Evolutionary conservation across 2,888 invertebrate genomes (phyloP).

Genomic region (Alsophila aescularia): DNA sequence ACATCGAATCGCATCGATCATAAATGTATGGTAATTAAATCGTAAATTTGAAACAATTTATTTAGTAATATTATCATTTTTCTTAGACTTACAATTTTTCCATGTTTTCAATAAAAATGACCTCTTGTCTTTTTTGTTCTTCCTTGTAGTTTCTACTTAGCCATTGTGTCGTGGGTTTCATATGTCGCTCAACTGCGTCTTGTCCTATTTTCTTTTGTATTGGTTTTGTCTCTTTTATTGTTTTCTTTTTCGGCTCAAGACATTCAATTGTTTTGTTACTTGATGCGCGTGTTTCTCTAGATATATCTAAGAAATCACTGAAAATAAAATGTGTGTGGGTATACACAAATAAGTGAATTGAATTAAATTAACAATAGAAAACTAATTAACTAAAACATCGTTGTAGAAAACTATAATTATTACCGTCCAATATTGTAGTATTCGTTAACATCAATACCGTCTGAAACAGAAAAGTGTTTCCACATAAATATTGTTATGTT

Average conservation of each 20-base stretch:
- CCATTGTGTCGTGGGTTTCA: constrained; percentile 65
- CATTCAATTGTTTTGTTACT: constrained; percentile 3
- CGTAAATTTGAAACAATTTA: too few species aligned
- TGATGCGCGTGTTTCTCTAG: background rate
- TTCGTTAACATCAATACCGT: background rate
- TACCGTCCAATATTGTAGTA: constrained; percentile 18
- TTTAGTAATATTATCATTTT: background rate
- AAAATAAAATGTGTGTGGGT: background rate
- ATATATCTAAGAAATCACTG: background rate
- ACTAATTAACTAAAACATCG: too few species aligned
- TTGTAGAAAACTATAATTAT: too few species aligned
- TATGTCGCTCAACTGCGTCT: constrained; percentile 22
- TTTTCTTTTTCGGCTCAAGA: background rate
- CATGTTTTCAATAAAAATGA: constrained; percentile 46
- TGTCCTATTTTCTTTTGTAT: background rate
- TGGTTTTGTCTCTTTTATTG: background rate
- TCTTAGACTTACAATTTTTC: constrained; percentile 57
- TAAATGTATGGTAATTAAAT: too few species aligned
- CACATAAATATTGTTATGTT: background rate
- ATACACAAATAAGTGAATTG: too few species aligned
- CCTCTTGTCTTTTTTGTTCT: constrained; percentile 1
- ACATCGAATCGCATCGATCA: too few species aligned
- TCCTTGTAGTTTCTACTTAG: constrained; percentile 44
- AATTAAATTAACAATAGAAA: too few species aligned
- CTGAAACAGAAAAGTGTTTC: background rate